These are phyloP conservation scores for Caenorhabditis sp. DNA, from an alignment of 2,888 invertebrate species.

Conservation along the genomic window DNA sequence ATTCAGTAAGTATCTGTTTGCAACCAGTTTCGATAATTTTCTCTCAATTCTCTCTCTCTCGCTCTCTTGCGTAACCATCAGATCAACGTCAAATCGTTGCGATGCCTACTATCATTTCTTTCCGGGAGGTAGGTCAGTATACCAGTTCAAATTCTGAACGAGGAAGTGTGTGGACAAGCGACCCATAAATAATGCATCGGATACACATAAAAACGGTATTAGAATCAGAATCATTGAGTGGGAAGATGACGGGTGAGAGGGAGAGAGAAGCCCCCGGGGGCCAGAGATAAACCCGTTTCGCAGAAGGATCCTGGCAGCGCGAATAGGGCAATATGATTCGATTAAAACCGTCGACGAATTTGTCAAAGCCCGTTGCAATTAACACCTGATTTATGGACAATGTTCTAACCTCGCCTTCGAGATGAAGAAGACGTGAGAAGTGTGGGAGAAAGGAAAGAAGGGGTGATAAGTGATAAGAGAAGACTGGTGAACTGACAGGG, in stretches of 20 bases:
- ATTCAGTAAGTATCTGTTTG: conserved; percentile 49
- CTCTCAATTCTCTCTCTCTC: conserved; percentile 24
- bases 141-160: conserved; percentile 3
- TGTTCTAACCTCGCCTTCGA: conserved; percentile 35
- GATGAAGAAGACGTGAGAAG: conserved; percentile 18
- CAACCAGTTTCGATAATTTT: conserved; percentile 53
- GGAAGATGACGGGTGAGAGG: too few species aligned
- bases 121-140: not conserved
- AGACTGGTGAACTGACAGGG: conserved; percentile 7
- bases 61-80: conserved; percentile 28
- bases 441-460: not conserved
- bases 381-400: conserved; percentile 58
- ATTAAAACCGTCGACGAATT: conserved; percentile 51
- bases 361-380: conserved; percentile 41
- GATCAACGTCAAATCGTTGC: conserved; percentile 19
- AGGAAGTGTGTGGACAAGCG: not conserved
- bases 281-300: conserved; percentile 50
- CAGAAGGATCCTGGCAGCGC: conserved; percentile 48
- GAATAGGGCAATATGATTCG: conserved; percentile 50
- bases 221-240: conserved; percentile 16
- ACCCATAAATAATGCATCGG: conserved; percentile 18
- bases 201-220: conserved; percentile 29
- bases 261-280: not conserved
- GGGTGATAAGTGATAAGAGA: conserved; percentile 32
- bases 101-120: conserved; percentile 3